Percentiles rank a stretch among this genome's conserved stretches.
Conservation (phyloP, 2,113 vertebrate genomes). For the Amphiprion ocellaris region DNA sequence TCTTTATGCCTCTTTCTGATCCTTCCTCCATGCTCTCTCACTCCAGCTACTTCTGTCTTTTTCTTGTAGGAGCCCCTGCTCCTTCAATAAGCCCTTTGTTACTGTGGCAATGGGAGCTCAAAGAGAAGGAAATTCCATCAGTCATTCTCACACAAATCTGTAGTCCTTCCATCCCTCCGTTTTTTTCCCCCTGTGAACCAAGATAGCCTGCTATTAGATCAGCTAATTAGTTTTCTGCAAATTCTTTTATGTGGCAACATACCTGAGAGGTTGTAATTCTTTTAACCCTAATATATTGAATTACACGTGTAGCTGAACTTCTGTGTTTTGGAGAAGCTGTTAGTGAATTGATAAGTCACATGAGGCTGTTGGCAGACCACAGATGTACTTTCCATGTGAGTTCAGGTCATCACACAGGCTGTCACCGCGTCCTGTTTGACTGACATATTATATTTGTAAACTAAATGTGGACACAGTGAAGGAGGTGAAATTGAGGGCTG, state of each 20-base stretch:
- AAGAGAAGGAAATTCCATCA: constrained; percentile 77
- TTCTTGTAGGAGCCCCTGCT: constrained; percentile 49
- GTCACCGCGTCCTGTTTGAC: constrained; percentile 37
- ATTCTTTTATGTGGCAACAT: constrained; percentile 18
- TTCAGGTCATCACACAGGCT: constrained; percentile 26
- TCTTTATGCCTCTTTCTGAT: constrained; percentile 19
- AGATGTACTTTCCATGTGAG: constrained; percentile 13
- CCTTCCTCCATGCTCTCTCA: constrained; percentile 5
- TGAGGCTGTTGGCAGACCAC: constrained; percentile 15
- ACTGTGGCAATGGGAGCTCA: constrained; percentile 63
- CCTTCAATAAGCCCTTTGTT: constrained; percentile 80
- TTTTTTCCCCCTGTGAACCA: background rate
- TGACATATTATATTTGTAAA: constrained; percentile 64
- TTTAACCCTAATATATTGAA: constrained; percentile 5
- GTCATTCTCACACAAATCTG: constrained; percentile 69
- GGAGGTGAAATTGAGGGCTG: constrained; percentile 72
- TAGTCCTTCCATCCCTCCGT: constrained; percentile 34
- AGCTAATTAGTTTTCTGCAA: constrained; percentile 18
- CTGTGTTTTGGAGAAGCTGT: background rate
- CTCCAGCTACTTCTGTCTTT: constrained; percentile 32
- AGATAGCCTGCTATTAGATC: constrained; percentile 12
- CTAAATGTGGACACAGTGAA: constrained; percentile 70
- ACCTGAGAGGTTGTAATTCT: constrained; percentile 6
- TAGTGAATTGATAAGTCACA: constrained; percentile 11
- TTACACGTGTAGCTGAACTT: background rate